phyloP scores from a whole-genome alignment of 2,797 vertebrate genomes.

The Xerus rutilus region DNA sequence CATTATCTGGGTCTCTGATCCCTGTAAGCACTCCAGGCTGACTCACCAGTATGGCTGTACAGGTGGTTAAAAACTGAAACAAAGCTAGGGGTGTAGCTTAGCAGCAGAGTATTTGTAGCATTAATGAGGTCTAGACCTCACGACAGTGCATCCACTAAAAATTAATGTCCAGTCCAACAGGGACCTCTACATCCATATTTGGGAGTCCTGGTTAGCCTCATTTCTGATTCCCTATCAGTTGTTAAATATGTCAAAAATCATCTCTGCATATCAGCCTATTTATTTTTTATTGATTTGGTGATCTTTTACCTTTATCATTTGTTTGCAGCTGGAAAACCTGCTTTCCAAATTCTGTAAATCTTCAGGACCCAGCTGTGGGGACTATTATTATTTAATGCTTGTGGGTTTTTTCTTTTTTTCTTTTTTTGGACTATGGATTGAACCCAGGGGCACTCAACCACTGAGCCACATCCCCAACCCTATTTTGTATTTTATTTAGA shows the following conservation, averaged over 20 bases:
- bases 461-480: too few species aligned
- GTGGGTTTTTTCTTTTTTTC: too few species aligned
- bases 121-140: background rate
- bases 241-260: background rate
- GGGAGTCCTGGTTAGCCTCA: background rate
- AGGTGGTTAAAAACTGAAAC: background rate
- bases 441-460: too few species aligned
- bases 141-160: background rate
- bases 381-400: background rate
- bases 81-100: background rate
- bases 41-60: background rate
- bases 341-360: background rate
- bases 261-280: background rate
- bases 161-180: background rate
- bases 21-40: background rate
- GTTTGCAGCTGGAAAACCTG: background rate
- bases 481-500: too few species aligned
- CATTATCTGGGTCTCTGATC: background rate
- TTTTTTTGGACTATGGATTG: too few species aligned
- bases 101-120: background rate
- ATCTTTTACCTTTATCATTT: background rate
- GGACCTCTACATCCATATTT: background rate
- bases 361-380: background rate
- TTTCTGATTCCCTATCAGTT: background rate
- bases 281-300: background rate